Evolutionary conservation across 1,140 invertebrate species (phyloP), one percentile per base, ranked within the genome.

Genomic region (Ostrea denselamellosa): DNA sequence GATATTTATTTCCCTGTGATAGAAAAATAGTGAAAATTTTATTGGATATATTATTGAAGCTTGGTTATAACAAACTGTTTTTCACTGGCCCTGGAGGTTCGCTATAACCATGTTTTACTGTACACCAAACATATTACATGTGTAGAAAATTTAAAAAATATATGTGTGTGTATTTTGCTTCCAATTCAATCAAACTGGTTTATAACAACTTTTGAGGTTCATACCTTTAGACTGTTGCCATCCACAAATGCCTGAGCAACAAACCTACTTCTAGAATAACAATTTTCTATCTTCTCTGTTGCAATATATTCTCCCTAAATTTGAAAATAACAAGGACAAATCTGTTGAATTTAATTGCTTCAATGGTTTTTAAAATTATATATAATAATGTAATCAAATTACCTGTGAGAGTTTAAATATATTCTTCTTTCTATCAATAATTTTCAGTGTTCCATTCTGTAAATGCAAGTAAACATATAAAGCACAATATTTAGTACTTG

Each of bases 241-340:
- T 99, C 97, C 12, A 99, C 98, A 95, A 98, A 99, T 19, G 99
- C 97, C 96, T 99, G 99, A 91, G 98, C 97, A 4, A 99, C 97
- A 93, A 97, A 98, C 92, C 97, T 97, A 95, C 98, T 98, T 92
- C 97, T 96, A 85, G 97, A 96, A 94, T 99, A 99, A 93, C 99
- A 98, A 95, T 97, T 98, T 96, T 99, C 99, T 91, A 99, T 99
- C 96, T 99, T 99, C 95, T 99, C 98, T 85, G 98, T 98, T 90
- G 99, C 98, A 94, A 99, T 98, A 93, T 99, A 99, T 95, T 99
- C 98, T 87, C 99, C 99, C 93, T 99, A 56, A 62, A 62, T 62
- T 62, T 58, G 56, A 58, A 58, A 58, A n/a, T 53, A 62, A 65
- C 10, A 81, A 19, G 51, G 14, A 52, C 25, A 56, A 84, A 4